phyloP scores from a whole-genome alignment of 1,140 invertebrate genomes.

The Matsumurasca onukii region DNA sequence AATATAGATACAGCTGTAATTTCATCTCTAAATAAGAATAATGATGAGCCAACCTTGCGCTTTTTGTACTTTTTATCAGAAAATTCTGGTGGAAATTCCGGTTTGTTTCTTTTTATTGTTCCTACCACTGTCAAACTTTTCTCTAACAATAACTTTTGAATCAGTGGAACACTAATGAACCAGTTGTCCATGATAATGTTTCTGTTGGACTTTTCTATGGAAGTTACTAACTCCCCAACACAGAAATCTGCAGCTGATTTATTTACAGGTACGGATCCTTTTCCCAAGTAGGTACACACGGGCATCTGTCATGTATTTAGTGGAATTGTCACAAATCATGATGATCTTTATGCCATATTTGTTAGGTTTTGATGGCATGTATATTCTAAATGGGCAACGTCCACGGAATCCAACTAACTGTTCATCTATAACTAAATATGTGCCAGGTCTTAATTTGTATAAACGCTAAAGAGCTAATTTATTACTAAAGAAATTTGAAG shows the following conservation, averaged over 20 bases:
- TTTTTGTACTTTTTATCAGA: conserved; percentile 7
- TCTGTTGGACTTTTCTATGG: no score
- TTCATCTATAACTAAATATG: conserved; percentile 45
- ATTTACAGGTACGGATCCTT: conserved; percentile 33
- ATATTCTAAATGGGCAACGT: conserved; percentile 47
- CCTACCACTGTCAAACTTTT: conserved; percentile 41
- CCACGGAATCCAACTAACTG: conserved; percentile 48
- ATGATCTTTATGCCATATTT: no score
- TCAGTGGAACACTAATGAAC: no score
- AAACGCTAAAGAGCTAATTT: no score
- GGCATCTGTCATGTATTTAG: conserved; percentile 45
- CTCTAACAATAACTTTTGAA: conserved; percentile 33
- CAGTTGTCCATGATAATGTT: no score
- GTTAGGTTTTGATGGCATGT: no score
- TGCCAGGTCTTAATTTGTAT: conserved; percentile 39
- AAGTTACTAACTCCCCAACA: conserved; percentile 42
- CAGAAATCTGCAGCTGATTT: conserved; percentile 23
- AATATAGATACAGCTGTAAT: conserved; percentile 35
- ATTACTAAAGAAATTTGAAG: no score
- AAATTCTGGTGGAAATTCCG: conserved; percentile 35
- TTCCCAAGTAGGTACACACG: conserved; percentile 46
- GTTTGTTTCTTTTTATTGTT: conserved; percentile 43
- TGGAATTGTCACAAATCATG: no score
- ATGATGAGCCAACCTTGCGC: not conserved
- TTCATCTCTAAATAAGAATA: conserved; percentile 31